Evolutionary conservation across 2,888 invertebrate species (phyloP), one percentile per base, ranked within the genome.

Genomic region (Pogonocherus hispidulus): DNA sequence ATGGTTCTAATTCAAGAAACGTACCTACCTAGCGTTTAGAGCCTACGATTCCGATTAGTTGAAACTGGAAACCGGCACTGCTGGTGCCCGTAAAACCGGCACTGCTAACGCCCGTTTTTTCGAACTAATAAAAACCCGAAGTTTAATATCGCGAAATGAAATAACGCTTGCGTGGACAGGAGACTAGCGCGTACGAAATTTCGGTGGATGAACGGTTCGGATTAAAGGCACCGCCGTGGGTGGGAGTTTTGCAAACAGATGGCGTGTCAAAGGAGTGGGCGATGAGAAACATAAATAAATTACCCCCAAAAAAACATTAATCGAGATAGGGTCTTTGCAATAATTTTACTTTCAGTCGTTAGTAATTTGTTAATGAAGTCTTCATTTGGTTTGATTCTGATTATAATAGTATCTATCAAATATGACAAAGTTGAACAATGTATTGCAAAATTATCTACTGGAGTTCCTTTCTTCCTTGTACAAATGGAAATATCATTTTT

Each of bases 131-230:
- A 79, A 79, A 78, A 79, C 75, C 74, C 73, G 76, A 76, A 79
- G 80, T 80, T 81, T 81, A 81, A 81, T 81, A 81, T 80, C 79
- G 78, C 76, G 75, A 80, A 78, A 80, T 80, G 79, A 80, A 79
- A 80, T 78, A 78, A 80, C 80, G 80, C 80, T 80, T 76, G 78
- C 77, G 71, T 78, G 76, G 76, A 77, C 76, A 78, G 76, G 59
- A 27, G 59, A 59, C 47, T 27, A 18, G 59, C 14, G 32, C 59
- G 23, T 8, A 32, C 32, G 19, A 18, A n/a, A 52, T 59, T 27
- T 47, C n/a, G 3, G 32, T 47, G 32, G 59, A 22, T 46, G 44
- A 32, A 18, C 59, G 46, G 46, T 46, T 59, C 27, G 37, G 27
- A 47, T 47, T 47, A 59, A 23, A 57, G 46, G 41, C 14, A 41